A percentile compares a stretch with the other conserved stretches of the same genome.
Evolutionary conservation across 37 sponge, comb jelly and placozoan genomes (phyloP).

Genomic region (Bolinopsis microptera): DNA sequence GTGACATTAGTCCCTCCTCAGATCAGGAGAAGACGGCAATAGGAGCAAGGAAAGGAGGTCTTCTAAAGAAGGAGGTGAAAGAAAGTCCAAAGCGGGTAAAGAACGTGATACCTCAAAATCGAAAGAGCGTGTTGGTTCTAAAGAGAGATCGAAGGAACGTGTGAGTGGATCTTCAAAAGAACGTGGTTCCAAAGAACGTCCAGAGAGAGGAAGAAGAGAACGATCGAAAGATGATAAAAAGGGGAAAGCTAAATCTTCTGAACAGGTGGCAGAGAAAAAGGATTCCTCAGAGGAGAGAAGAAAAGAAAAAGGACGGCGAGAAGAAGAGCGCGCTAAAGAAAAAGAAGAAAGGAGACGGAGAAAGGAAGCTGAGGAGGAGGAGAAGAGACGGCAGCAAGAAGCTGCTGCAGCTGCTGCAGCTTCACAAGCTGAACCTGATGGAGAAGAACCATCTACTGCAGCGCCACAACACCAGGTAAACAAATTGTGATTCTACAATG

Average conservation of each 20-base stretch:
- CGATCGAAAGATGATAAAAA: not conserved
- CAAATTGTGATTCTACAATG: too few relatives aligned
- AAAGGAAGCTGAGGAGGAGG: conserved; percentile 3
- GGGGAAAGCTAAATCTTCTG: not conserved
- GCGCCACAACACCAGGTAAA: not conserved
- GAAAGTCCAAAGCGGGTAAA: conserved; percentile 28
- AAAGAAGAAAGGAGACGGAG: conserved; percentile 45
- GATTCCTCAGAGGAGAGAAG: conserved; percentile 4
- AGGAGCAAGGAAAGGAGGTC: conserved; percentile 6
- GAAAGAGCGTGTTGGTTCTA: not conserved
- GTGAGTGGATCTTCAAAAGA: conserved; percentile 23
- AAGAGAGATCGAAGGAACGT: not conserved
- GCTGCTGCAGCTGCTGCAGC: not conserved
- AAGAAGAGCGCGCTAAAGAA: not conserved
- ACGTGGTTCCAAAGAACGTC: conserved; percentile 28
- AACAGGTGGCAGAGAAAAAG: conserved; percentile 16
- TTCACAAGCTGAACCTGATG: not conserved
- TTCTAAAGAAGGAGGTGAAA: not conserved
- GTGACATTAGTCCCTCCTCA: not conserved
- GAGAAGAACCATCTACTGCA: not conserved
- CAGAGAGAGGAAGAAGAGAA: not conserved
- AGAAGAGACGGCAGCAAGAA: not conserved
- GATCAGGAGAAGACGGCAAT: not conserved
- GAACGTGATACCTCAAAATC: conserved; percentile 66
- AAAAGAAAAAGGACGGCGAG: conserved; percentile 8